A percentile compares a stretch with the other conserved stretches of the same genome.
These are phyloP conservation scores for Orthosia incerta DNA, from an alignment of 2,888 invertebrate species.

Conservation along the genomic window DNA sequence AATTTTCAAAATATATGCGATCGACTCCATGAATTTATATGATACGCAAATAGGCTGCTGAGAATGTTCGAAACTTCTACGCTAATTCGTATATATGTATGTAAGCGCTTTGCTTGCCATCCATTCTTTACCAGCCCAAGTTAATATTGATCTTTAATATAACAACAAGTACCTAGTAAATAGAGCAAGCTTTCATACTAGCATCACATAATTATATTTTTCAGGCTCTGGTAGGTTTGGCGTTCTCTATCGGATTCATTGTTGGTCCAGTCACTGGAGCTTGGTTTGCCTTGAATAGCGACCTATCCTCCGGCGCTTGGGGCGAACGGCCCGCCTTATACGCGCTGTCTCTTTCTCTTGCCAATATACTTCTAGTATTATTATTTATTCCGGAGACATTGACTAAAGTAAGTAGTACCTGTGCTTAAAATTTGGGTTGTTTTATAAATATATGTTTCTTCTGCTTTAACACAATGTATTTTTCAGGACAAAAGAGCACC, in stretches of 20 bases:
- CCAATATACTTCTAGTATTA: constrained; percentile 94
- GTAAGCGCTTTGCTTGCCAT: no score
- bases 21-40: no score
- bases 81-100: no score
- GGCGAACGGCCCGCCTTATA: constrained; percentile 95
- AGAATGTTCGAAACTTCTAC: no score
- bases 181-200: no score
- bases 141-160: no score
- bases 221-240: constrained; percentile 98
- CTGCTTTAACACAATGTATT: constrained; percentile 52
- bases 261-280: constrained; percentile 99
- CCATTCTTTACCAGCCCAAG: no score
- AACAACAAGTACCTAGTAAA: no score
- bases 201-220: constrained; percentile 66
- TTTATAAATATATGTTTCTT: constrained; percentile 19
- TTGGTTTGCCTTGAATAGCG: constrained; percentile 93
- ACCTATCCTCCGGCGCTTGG: constrained; percentile 92
- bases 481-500: constrained; percentile 93
- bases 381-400: constrained; percentile 96
- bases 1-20: no score
- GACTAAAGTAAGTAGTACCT: constrained; percentile 89
- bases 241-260: constrained; percentile 99
- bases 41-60: no score
- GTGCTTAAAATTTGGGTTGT: background rate
- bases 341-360: constrained; percentile 93